Evolutionary conservation across 2,113 vertebrate species (phyloP).

Genomic region (Hepsetus odoe): DNA sequence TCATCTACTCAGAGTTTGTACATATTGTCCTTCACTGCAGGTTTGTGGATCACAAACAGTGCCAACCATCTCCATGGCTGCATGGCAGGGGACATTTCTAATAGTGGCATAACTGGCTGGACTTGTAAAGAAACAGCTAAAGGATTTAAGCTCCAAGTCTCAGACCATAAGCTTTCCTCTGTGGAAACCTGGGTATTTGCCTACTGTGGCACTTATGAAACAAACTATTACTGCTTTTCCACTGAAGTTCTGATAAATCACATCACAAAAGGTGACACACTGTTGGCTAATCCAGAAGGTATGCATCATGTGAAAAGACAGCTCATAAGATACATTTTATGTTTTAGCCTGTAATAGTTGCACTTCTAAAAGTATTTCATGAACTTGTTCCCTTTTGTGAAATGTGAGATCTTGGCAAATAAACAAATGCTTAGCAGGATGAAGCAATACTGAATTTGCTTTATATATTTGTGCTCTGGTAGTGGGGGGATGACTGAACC

Average conservation of each 20-base stretch:
- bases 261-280: not conserved
- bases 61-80: constrained; percentile 18
- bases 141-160: not conserved
- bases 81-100: constrained; percentile 1
- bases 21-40: not conserved
- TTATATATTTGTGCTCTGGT: constrained; percentile 16
- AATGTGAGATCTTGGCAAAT: not conserved
- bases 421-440: constrained; percentile 24
- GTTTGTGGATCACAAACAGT: constrained; percentile 7
- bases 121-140: constrained; percentile 19
- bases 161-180: constrained; percentile 38
- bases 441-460: constrained; percentile 10
- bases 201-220: constrained; percentile 11
- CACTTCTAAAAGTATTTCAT: not conserved
- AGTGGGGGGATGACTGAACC: not conserved
- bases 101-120: constrained; percentile 7
- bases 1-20: not conserved
- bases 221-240: not conserved
- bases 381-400: not conserved
- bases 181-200: constrained; percentile 35
- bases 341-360: not conserved
- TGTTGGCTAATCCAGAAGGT: not conserved
- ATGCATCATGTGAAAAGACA: not conserved
- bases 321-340: not conserved
- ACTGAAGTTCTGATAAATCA: constrained; percentile 8